Percentiles rank a stretch among this genome's conserved stretches.
Evolutionary conservation across 2,797 vertebrate genomes (phyloP).

Genomic region (Protonibea diacanthus): DNA sequence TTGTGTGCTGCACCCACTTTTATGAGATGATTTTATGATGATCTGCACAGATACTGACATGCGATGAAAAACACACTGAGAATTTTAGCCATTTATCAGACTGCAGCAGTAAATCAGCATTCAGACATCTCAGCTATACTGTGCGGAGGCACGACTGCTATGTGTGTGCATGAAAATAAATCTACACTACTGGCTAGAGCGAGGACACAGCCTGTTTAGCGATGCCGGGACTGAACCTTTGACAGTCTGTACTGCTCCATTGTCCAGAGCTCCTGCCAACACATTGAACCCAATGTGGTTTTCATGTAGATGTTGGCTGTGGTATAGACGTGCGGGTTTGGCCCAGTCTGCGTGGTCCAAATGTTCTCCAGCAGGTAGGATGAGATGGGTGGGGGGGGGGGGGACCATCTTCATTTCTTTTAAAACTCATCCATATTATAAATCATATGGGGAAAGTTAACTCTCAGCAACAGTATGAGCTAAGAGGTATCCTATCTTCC

Average conservation of each 20-base stretch:
- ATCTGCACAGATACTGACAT: conserved; percentile 62
- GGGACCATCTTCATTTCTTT: conserved; percentile 64
- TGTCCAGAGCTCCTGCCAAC: conserved; percentile 40
- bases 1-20: conserved; percentile 49
- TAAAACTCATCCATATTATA: conserved; percentile 31
- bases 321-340: conserved; percentile 35
- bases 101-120: conserved; percentile 60
- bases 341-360: conserved; percentile 8
- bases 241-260: conserved; percentile 33
- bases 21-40: conserved; percentile 64
- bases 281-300: conserved; percentile 58
- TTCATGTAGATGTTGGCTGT: conserved; percentile 57
- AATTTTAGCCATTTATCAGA: conserved; percentile 58
- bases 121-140: conserved; percentile 32
- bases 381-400: conserved; percentile 1
- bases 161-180: conserved; percentile 40
- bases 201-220: conserved; percentile 33
- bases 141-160: conserved; percentile 8
- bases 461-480: conserved; percentile 26
- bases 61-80: conserved; percentile 62
- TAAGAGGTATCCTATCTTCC: background rate
- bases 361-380: conserved; percentile 51
- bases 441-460: conserved; percentile 46
- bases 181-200: conserved; percentile 38
- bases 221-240: conserved; percentile 12